phyloP scores from a whole-genome alignment of 2,888 invertebrate genomes.

The Trissolcus brochymenae region DNA sequence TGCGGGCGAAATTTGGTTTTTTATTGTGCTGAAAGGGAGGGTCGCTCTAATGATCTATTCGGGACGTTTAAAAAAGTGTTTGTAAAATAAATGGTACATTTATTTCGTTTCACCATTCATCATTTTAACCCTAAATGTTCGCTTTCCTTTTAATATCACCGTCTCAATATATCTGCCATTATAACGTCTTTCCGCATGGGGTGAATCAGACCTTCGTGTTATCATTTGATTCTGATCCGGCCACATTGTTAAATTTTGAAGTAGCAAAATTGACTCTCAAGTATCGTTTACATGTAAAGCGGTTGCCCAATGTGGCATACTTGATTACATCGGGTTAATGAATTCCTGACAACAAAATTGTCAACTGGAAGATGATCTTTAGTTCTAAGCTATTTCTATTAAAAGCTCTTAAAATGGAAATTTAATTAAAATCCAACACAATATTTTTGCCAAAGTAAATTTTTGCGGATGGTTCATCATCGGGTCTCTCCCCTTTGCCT shows the following conservation, averaged over 20 bases:
- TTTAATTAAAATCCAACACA: neutral
- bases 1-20: neutral
- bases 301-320: too few relatives aligned
- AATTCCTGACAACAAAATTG: too few relatives aligned
- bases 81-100: constrained; percentile 23
- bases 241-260: constrained; percentile 46
- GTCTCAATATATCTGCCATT: constrained; percentile 49
- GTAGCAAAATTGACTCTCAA: constrained; percentile 38
- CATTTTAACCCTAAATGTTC: constrained; percentile 47
- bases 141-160: constrained; percentile 43
- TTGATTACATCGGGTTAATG: too few relatives aligned
- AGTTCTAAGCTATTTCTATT: neutral
- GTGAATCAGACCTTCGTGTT: constrained; percentile 48
- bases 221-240: constrained; percentile 40
- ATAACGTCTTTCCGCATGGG: constrained; percentile 49
- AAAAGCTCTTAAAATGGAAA: neutral
- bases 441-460: constrained; percentile 6
- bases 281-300: neutral
- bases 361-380: neutral
- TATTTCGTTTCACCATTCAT: constrained; percentile 26
- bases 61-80: neutral
- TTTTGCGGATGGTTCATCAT: constrained; percentile 46
- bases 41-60: neutral
- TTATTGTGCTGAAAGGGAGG: neutral
- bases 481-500: constrained; percentile 34